Evolutionary conservation across 1,140 invertebrate genomes (phyloP), one percentile per base, ranked within the genome.

Genomic region (Brachionus sp.): DNA sequence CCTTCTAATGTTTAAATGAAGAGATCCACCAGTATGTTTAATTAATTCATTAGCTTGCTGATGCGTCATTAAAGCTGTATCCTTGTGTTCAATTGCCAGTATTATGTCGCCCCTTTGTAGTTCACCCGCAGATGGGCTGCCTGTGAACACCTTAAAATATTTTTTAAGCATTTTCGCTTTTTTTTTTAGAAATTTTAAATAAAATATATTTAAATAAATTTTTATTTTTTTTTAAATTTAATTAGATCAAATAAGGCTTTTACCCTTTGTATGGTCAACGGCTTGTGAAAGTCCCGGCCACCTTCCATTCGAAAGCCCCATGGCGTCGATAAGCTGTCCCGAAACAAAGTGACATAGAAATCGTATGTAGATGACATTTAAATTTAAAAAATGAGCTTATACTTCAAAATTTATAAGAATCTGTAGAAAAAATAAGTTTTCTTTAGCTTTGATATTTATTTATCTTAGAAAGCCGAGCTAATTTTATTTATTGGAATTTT

Each of bases 301-400:
- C 95, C 95, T 84, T 95, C 93, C 83, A 97, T 91, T 85, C 95
- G 92, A 86, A 97, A 94, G 68, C 95, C 95, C 95, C 95, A 97
- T 85, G 93, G 93, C 85, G 92, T 92, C 85, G 91, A 91, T 84
- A 91, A 91, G 85, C 92, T 92, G 86, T 93, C 93, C 85, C 95
- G 91, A 86, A 91, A 91, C 86, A 96, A 91, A 73, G 85, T 86
- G 35, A 87, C 86, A 80, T 85, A 84, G 42, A 86, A 83, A 66
- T 85, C 70, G 75, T 75, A 50, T 37, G 66, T 39, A 25, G 42
- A 53, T 39, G 57, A 50, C 57, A 78, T 84, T 80, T 95, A 95
- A 39, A 16, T 39, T 85, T 95, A 97, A 92, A 92, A 89, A 90
- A 83, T 19, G 70, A 46, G 50, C 9, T 83, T 35, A 50, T 13